Evolutionary conservation across 2,797 vertebrate species (phyloP).

Genomic region (Thaleichthys pacificus): DNA sequence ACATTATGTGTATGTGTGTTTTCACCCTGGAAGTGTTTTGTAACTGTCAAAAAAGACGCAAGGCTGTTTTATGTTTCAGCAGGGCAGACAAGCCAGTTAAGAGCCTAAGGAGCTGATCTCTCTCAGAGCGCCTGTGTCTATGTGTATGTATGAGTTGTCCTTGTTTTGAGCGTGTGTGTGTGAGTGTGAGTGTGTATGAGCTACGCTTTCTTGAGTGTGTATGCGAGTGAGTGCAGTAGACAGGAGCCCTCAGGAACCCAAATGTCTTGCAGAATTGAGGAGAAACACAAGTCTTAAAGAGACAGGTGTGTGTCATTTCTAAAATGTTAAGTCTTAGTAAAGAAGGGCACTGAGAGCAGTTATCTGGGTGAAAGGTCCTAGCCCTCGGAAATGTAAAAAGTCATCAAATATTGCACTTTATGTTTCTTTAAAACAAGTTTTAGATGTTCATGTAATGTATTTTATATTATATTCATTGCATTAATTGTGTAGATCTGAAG

Average conservation of each 20-base stretch:
- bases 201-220: constrained; percentile 16
- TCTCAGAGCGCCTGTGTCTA: constrained; percentile 47
- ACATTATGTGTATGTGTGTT: constrained; percentile 10
- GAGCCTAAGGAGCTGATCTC: constrained; percentile 56
- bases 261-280: constrained; percentile 57
- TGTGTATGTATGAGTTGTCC: constrained; percentile 3
- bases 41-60: constrained; percentile 28
- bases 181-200: constrained; percentile 4
- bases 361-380: constrained; percentile 41
- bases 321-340: constrained; percentile 64
- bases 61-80: constrained; percentile 23
- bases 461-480: not conserved
- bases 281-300: constrained; percentile 57
- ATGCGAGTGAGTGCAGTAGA: constrained; percentile 25
- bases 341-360: constrained; percentile 56
- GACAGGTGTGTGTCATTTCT: constrained; percentile 38
- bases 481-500: not conserved
- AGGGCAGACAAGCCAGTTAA: constrained; percentile 52
- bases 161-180: constrained; percentile 28
- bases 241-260: constrained; percentile 51
- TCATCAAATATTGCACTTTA: not conserved
- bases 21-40: constrained; percentile 33
- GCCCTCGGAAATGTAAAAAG: not conserved
- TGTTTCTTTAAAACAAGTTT: not conserved
- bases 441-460: not conserved